A percentile compares a stretch with the other conserved stretches of the same genome.
Evolutionary conservation across 2,113 vertebrate genomes (phyloP).

Genomic region (Uria lomvia): DNA sequence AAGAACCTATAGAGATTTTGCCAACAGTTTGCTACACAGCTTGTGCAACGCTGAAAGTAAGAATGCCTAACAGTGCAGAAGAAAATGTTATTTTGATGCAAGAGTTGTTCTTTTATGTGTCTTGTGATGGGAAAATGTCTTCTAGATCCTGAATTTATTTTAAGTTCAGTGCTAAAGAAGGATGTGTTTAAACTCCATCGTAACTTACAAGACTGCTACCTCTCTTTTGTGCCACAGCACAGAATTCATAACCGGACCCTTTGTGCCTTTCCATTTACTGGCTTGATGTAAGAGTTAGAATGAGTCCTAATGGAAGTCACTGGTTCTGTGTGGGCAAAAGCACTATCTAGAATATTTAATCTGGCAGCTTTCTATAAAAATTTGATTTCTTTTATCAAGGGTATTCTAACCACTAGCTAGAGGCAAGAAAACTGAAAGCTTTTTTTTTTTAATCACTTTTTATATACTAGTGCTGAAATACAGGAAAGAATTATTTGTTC

Average conservation of each 20-base stretch:
- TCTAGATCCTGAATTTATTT: not conserved
- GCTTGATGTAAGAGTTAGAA: not conserved
- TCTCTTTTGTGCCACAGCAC: not conserved
- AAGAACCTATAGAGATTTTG: slow-evolving; percentile 90
- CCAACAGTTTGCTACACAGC: slow-evolving; percentile 92
- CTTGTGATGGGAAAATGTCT: not conserved
- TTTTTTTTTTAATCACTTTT: not conserved
- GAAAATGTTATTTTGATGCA: not conserved
- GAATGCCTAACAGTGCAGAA: not conserved
- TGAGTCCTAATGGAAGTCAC: not conserved
- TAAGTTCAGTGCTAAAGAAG: not conserved
- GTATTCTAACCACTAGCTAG: not conserved
- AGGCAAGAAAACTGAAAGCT: not conserved
- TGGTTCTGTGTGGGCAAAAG: not conserved
- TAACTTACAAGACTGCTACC: not conserved
- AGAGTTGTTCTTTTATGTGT: not conserved
- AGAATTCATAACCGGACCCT: not conserved
- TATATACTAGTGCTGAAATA: not conserved
- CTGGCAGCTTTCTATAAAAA: not conserved
- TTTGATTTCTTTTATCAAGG: not conserved
- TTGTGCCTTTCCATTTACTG: not conserved
- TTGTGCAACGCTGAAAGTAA: slow-evolving; percentile 90
- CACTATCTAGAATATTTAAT: not conserved
- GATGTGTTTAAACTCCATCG: not conserved
- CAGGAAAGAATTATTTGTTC: not conserved